These are phyloP conservation scores for Arvicanthis niloticus DNA, from an alignment of 2,113 vertebrate genomes.

Conservation along the genomic window DNA sequence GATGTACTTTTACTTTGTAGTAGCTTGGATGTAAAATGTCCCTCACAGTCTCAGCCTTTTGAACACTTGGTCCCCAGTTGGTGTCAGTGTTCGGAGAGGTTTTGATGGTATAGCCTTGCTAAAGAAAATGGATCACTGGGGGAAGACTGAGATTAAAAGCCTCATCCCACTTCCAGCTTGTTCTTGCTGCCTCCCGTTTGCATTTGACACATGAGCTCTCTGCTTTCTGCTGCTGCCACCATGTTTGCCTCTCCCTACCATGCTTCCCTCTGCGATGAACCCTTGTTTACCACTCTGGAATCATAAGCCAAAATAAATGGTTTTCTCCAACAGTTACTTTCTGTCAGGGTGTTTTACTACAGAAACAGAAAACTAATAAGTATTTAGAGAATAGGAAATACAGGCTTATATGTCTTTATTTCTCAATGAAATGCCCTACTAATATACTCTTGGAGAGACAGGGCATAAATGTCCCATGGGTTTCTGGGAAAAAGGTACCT, in stretches of 20 bases:
- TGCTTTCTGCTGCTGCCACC: too few species aligned
- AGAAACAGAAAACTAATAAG: background rate
- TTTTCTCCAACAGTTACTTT: background rate
- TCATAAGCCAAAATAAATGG: background rate
- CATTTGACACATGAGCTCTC: background rate
- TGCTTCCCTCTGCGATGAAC: background rate
- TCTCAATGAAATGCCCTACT: background rate
- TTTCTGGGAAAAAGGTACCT: conserved; percentile 15
- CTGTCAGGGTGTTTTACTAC: background rate
- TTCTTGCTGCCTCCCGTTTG: background rate
- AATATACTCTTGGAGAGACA: conserved; percentile 31
- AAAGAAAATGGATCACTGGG: background rate
- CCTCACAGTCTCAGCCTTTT: background rate
- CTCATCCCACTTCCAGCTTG: background rate
- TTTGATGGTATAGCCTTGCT: background rate
- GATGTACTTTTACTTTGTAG: background rate
- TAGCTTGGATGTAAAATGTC: background rate
- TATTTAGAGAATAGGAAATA: background rate
- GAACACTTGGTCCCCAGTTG: background rate
- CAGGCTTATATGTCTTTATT: background rate
- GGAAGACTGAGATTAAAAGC: background rate
- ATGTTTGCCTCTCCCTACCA: background rate
- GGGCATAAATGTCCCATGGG: background rate
- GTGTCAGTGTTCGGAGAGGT: background rate
- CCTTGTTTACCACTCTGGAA: background rate